phyloP scores from a whole-genome alignment of 2,797 vertebrate species.

The Anomalospiza imberbis region DNA sequence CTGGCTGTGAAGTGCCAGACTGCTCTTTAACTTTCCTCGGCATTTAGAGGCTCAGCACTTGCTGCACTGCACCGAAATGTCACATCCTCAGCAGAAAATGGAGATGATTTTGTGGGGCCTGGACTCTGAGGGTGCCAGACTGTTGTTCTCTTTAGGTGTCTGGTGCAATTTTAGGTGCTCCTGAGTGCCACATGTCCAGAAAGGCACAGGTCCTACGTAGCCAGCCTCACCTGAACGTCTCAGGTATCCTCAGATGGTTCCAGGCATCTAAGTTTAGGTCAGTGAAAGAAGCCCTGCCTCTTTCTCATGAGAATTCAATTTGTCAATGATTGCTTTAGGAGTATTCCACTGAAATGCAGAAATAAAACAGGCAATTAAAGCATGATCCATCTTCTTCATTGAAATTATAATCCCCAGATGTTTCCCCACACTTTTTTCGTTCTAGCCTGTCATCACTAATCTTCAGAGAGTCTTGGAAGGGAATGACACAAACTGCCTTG shows the following conservation, averaged over 20 bases:
- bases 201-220: fast-evolving
- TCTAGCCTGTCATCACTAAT: background rate
- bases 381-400: background rate
- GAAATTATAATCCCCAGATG: background rate
- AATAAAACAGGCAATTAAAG: background rate
- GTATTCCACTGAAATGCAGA: background rate
- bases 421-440: background rate
- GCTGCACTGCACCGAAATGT: slow-evolving; percentile 3
- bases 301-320: background rate
- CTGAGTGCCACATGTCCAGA: background rate
- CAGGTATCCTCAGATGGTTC: background rate
- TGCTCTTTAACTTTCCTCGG: background rate
- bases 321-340: background rate
- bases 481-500: background rate
- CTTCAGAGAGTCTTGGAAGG: background rate
- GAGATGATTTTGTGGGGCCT: background rate
- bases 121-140: background rate
- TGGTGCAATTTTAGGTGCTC: background rate
- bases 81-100: background rate
- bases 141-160: background rate
- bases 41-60: background rate
- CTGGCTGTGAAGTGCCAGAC: background rate
- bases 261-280: background rate
- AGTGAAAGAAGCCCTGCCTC: background rate
- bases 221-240: background rate